A percentile compares a stretch with the other conserved stretches of the same genome.
Conservation (phyloP, 2,797 vertebrate genomes). For the Ibycter americanus region DNA sequence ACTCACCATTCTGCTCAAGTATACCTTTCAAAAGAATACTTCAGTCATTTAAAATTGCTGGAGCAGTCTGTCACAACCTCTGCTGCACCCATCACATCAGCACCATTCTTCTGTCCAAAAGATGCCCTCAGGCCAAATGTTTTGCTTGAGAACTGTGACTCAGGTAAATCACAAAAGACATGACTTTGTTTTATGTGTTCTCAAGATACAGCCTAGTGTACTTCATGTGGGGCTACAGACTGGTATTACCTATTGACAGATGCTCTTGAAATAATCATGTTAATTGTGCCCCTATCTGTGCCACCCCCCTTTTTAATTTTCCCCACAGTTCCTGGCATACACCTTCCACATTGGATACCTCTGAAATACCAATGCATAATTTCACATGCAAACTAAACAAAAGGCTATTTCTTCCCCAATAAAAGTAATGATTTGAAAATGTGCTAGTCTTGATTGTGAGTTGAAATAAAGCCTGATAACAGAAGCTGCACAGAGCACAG, state of each 20-base stretch:
- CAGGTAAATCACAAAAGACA: not conserved
- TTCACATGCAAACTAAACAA: not conserved
- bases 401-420: not conserved
- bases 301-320: fast-evolving
- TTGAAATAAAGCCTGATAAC: not conserved
- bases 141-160: not conserved
- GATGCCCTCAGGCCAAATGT: not conserved
- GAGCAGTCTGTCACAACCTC: not conserved
- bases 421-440: not conserved
- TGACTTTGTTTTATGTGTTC: not conserved
- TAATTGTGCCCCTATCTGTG: no score
- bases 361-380: not conserved
- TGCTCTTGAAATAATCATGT: not conserved
- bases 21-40: not conserved
- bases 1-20: not conserved
- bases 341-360: not conserved
- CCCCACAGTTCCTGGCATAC: not conserved
- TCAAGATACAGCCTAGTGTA: not conserved
- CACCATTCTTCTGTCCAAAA: not conserved
- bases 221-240: fast-evolving
- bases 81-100: not conserved
- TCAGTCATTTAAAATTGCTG: not conserved
- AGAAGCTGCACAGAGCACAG: not conserved
- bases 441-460: not conserved
- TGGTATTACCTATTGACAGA: not conserved